Base-by-base conservation (phyloP, 2,888 invertebrate species). In the Dioctria rufipes region DNA sequence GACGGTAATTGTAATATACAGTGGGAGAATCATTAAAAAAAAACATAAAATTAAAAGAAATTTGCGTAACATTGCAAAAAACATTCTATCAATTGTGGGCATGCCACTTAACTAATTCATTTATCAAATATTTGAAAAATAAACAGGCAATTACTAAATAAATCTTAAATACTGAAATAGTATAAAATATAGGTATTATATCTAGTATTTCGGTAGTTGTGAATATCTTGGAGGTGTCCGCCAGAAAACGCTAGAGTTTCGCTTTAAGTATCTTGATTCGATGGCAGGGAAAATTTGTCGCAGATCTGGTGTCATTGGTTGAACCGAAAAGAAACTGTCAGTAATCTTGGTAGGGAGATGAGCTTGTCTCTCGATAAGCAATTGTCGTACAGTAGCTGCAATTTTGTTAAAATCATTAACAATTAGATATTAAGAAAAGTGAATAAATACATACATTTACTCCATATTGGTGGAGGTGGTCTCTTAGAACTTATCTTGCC, bases 171-270 rank as follows among this genome's bases (percentile, higher is more conserved):
- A 63, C 63, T 63, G 63, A 37, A 11, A 6, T 9, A 39, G 6
- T 40, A 63, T 39, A 39, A 37, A 37, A 63, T 39, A 63, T 39
- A 63, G 6, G 3, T 8, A 8, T 39, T 11, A 37, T 63, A 0
- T 61, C 40, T 85, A 89, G 84, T 89, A 88, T 84, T 89, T 89
- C 63, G 88, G 87, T 86, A 92, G 88, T 85, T 91, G 90, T 3
- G 92, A 91, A 86, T 91, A 92, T 63, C 92, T 88, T 2, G 94
- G 94, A 66, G 94, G 94, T 8, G 93, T 93, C 83, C 92, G 91
- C 95, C 95, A 95, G 78, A 93, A 91, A 61, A 93, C 94, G 85
- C 94, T 94, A 0, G 94, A 95, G 58, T 94, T 94, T 61, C 95
- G 90, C 87, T 93, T 92, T 85, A 94, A 89, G 60, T 91, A 90